Base-by-base conservation (phyloP, 2,797 vertebrate species). In the Anabas testudineus region DNA sequence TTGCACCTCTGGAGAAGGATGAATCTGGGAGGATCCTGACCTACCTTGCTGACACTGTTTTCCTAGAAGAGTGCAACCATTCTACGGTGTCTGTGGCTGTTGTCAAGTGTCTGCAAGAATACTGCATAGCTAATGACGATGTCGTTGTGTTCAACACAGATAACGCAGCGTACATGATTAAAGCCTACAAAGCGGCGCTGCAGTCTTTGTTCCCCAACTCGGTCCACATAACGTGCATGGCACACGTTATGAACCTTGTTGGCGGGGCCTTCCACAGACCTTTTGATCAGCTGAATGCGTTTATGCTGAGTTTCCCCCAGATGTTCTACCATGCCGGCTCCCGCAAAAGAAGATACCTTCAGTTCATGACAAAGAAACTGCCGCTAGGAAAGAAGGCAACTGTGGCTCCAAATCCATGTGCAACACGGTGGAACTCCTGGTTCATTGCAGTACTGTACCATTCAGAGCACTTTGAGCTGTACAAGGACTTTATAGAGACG, bases 111-210 rank as follows among this genome's bases (percentile, higher is more conserved):
- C 54, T 73, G 2, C 69, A 81, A 54, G 69, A 74, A 24, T 76
- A 46, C 13, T 13, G 21, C 39, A 82, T 82, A 7, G 7, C 9
- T 24, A 81, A 80, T 53, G 65, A 75, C 5, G 19, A 78, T 65
- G 52, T 84, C 4, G 76, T 70, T 64, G 79, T 77, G 2, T 82
- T 82, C 48, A 62, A 83, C 48, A 82, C 69, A 52, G 75, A 80
- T 15, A 87, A 76, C 74, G 76, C 70, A 45, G 76, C 65, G 3
- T 78, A 71, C 24, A 48, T 78, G 56, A 55, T 59, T 28, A 85
- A 85, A 54, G 85, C 71, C 37, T 75, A 48, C 13, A 60, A 8
- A 41, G 37, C 53, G 28, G 55, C 62, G 3, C 4, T 72, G 10
- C 46, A 75, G 48, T 72, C 42, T 2, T 58, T 81, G 21, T 70